Percentiles rank a stretch among this genome's conserved stretches.
Conservation (phyloP, 2,888 invertebrate species). For the Pilophorus perplexus region DNA sequence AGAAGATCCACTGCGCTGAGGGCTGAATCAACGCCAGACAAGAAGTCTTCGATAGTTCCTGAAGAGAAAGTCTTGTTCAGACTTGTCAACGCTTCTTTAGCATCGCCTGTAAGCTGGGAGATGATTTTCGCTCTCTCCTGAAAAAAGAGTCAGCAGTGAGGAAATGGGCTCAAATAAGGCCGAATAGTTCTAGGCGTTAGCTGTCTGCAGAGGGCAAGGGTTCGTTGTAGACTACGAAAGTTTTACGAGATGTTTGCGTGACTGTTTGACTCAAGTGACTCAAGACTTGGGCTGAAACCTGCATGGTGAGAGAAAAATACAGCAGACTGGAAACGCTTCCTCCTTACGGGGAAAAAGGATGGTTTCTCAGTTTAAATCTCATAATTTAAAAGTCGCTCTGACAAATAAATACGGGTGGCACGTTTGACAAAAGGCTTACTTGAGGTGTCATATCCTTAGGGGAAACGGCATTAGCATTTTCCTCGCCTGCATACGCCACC, state of each 20-base stretch:
- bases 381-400: too few relatives aligned
- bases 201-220: too few relatives aligned
- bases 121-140: slow-evolving; percentile 55
- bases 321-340: too few relatives aligned
- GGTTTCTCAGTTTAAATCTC: too few relatives aligned
- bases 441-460: slow-evolving; percentile 52
- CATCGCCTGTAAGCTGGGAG: slow-evolving; percentile 60
- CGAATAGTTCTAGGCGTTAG: too few relatives aligned
- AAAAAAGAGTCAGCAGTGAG: background rate
- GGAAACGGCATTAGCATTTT: slow-evolving; percentile 46
- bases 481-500: slow-evolving; percentile 70
- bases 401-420: too few relatives aligned
- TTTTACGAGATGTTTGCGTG: too few relatives aligned
- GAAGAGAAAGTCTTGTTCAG: slow-evolving; percentile 69
- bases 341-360: too few relatives aligned
- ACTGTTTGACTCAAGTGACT: too few relatives aligned
- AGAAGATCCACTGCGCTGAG: slow-evolving; percentile 66
- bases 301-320: too few relatives aligned
- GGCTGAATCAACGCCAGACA: slow-evolving; percentile 68
- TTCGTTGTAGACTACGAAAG: too few relatives aligned
- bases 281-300: too few relatives aligned
- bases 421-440: slow-evolving; percentile 52
- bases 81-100: slow-evolving; percentile 63
- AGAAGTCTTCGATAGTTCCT: slow-evolving; percentile 72
- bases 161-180: background rate